phyloP scores from a whole-genome alignment of 2,113 vertebrate genomes.

The Dipodomys merriami region DNA sequence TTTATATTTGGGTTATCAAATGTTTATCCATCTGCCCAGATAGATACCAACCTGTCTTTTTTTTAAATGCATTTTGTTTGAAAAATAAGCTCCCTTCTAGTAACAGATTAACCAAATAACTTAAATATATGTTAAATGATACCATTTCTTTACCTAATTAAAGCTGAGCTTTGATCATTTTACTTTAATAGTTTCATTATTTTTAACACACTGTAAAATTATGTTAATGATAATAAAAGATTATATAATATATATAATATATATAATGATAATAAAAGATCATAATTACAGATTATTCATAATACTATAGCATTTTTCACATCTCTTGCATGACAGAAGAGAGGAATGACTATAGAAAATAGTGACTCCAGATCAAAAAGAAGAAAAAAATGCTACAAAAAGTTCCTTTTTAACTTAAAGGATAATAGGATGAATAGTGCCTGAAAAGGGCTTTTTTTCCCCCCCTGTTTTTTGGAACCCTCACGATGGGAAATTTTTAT shows the following conservation, averaged over 20 bases:
- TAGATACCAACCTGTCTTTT: background rate
- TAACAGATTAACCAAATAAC: background rate
- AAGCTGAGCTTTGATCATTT: conserved; percentile 3
- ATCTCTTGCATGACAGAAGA: background rate
- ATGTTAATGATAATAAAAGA: conserved; percentile 20
- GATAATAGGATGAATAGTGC: background rate
- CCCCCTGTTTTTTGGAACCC: background rate
- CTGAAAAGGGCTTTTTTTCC: background rate
- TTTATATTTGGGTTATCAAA: background rate
- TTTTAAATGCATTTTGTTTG: conserved; percentile 20
- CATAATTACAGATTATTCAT: background rate
- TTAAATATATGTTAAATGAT: background rate
- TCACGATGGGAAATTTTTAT: background rate
- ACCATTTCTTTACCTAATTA: background rate
- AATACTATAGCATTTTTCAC: conserved; percentile 23
- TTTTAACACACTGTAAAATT: background rate
- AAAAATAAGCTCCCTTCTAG: background rate
- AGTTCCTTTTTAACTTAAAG: conserved; percentile 10
- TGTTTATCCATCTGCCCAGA: background rate
- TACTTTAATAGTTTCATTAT: background rate
- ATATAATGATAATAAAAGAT: conserved; percentile 13
- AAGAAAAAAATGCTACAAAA: background rate
- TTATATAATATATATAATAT: too few species aligned
- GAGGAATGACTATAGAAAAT: background rate
- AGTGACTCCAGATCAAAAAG: background rate